A percentile compares a stretch with the other conserved stretches of the same genome.
phyloP scores from a whole-genome alignment of 2,797 vertebrate species.

The Tinamus major region DNA sequence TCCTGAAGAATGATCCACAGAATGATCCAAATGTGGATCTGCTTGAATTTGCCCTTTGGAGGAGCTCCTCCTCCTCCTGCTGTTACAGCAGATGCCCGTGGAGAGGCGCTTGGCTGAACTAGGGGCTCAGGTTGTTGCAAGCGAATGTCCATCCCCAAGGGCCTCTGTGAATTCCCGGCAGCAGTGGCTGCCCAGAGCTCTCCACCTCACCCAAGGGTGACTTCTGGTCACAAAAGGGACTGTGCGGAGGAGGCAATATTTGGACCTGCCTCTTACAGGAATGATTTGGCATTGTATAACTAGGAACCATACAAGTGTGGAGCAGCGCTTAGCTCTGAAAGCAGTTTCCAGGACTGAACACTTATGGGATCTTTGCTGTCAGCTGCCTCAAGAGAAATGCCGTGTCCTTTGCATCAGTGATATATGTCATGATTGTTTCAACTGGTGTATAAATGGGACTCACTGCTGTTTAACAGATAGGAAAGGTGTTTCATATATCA shows the following conservation, averaged over 20 bases:
- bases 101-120: not conserved
- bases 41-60: not conserved
- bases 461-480: not conserved
- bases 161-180: not conserved
- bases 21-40: not conserved
- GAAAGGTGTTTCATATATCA: not conserved
- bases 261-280: not conserved
- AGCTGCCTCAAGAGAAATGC: not conserved
- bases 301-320: not conserved
- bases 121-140: not conserved
- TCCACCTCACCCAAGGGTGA: not conserved
- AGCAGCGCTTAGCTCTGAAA: not conserved
- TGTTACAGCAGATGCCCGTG: not conserved
- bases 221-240: not conserved
- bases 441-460: not conserved
- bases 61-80: not conserved
- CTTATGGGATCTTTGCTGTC: not conserved
- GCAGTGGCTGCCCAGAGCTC: not conserved
- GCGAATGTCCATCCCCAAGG: not conserved
- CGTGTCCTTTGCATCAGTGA: not conserved
- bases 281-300: not conserved
- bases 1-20: not conserved
- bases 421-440: not conserved
- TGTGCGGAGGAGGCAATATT: not conserved
- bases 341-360: not conserved